Percentiles rank a stretch among this genome's conserved stretches.
Conservation (phyloP, 2,797 vertebrate genomes). For the Mormyrops attenuatus region DNA sequence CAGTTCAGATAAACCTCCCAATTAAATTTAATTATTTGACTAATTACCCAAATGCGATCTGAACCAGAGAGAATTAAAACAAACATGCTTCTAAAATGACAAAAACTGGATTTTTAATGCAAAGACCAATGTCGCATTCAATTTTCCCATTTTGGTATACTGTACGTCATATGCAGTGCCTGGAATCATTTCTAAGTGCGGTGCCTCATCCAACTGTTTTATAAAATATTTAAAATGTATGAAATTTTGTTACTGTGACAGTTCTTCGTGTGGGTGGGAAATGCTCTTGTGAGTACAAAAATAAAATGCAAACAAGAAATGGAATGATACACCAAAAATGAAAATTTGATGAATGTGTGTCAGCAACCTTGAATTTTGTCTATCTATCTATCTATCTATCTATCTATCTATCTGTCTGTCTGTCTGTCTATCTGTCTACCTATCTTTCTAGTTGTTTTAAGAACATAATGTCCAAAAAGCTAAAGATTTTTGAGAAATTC, state of each 20-base stretch:
- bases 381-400: background rate
- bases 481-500: background rate
- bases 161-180: background rate
- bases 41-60: background rate
- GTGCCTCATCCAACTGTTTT: background rate
- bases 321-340: background rate
- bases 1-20: background rate
- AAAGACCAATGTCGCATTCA: background rate
- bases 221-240: conserved; percentile 3
- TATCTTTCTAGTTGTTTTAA: background rate
- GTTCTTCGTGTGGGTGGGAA: background rate
- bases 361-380: background rate
- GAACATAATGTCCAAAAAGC: background rate
- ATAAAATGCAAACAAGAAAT: background rate
- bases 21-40: background rate
- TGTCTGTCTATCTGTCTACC: background rate
- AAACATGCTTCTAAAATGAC: background rate
- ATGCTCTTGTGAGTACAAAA: background rate
- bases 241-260: background rate
- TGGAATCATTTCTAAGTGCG: background rate
- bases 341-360: background rate
- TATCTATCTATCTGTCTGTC: background rate
- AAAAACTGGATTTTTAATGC: background rate
- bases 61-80: background rate
- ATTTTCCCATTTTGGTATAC: background rate